Conservation (phyloP, 2,797 vertebrate species). For the Melanotaenia boesemani region DNA sequence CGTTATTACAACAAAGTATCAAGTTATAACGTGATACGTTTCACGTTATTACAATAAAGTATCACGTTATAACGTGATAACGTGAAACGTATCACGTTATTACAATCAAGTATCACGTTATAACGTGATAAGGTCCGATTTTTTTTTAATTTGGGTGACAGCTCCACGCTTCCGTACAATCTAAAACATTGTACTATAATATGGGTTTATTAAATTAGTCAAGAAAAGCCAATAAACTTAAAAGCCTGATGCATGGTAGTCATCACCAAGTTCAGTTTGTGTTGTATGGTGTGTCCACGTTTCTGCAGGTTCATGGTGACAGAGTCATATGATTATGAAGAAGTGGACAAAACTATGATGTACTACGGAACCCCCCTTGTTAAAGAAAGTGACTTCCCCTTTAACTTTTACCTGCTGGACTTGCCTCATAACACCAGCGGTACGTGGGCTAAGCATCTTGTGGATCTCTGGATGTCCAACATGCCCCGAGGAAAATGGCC, state of each 20-base stretch:
- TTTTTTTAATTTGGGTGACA: too few species aligned
- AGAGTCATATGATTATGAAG: conserved; percentile 84
- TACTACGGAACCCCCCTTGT: conserved; percentile 90
- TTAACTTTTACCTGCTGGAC: conserved; percentile 91
- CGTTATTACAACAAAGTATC: too few species aligned
- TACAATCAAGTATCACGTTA: too few species aligned
- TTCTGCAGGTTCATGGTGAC: conserved; percentile 90
- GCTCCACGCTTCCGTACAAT: too few species aligned
- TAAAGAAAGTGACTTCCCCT: conserved; percentile 93
- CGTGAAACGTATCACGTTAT: too few species aligned
- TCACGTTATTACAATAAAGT: too few species aligned
- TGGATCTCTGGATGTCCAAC: conserved; percentile 91
- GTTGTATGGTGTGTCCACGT: background rate
- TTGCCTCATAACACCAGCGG: conserved; percentile 84
- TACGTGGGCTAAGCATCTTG: conserved; percentile 78
- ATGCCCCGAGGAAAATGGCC: conserved; percentile 95
- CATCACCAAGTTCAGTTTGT: conserved; percentile 1
- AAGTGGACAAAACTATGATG: conserved; percentile 90
- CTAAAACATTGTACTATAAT: background rate
- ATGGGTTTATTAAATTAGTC: background rate
- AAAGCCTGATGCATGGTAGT: background rate
- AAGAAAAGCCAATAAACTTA: background rate
- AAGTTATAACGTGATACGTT: too few species aligned
- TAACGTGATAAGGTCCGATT: too few species aligned
- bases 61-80: too few species aligned